A percentile compares a stretch with the other conserved stretches of the same genome.
phyloP scores from a whole-genome alignment of 2,888 invertebrate genomes.

The Scaptomyza flava region DNA sequence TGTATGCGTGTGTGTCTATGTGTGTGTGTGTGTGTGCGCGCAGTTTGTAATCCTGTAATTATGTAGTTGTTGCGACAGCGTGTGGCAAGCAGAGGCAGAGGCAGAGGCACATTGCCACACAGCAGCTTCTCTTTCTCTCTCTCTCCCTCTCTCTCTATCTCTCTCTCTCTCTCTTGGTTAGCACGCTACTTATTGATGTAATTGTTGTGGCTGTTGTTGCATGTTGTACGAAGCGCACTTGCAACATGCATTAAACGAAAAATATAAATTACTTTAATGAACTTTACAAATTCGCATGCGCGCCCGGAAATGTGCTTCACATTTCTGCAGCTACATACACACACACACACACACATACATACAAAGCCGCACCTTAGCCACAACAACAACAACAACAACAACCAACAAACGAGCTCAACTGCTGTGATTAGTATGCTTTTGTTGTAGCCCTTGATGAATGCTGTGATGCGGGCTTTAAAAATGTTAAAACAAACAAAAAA shows the following conservation, averaged over 20 bases:
- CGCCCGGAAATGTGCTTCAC: conserved; percentile 77
- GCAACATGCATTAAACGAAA: conserved; percentile 72
- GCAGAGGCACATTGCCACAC: conserved; percentile 15
- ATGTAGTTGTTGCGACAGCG: conserved; percentile 64
- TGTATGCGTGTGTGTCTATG: conserved; percentile 22
- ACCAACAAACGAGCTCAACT: conserved; percentile 28
- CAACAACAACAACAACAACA: conserved; percentile 39
- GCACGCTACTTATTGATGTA: conserved; percentile 75
- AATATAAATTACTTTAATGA: conserved; percentile 80
- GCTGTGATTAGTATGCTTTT: conserved; percentile 74
- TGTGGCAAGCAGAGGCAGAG: conserved; percentile 19
- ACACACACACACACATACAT: conserved; percentile 3
- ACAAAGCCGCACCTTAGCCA: conserved; percentile 57
- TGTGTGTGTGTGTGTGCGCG: conserved; percentile 43
- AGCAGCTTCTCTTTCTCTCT: conserved; percentile 12
- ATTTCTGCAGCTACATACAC: conserved; percentile 56
- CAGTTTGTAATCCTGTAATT: conserved; percentile 79
- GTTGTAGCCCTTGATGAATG: conserved; percentile 68
- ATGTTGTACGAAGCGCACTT: conserved; percentile 57
- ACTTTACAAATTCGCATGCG: conserved; percentile 78
- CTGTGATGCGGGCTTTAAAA: conserved; percentile 66
- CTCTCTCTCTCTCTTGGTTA: conserved; percentile 29
- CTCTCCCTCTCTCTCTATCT: background rate
- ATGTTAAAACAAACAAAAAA: conserved; percentile 32
- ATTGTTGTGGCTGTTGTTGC: conserved; percentile 65